phyloP scores from a whole-genome alignment of 2,888 invertebrate species.

The Pandemis corylana region DNA sequence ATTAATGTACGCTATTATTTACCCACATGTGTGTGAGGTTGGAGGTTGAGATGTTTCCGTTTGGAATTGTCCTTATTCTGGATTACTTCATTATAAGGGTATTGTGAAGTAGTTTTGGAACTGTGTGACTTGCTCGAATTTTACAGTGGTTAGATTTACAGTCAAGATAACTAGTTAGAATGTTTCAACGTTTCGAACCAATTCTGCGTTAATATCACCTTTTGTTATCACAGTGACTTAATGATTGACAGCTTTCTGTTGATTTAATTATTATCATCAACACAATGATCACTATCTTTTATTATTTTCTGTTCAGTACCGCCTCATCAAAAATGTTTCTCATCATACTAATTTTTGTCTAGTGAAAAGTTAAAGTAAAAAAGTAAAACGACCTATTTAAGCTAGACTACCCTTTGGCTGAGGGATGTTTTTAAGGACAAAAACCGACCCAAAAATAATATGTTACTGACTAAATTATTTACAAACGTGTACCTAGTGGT shows the following conservation, averaged over 20 bases:
- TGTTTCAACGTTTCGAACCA: too few relatives aligned
- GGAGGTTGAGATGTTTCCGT: background rate
- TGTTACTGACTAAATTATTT: constrained; percentile 77
- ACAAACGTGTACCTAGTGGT: constrained; percentile 73
- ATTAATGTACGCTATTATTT: constrained; percentile 26
- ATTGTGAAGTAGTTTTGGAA: background rate
- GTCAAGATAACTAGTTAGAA: too few relatives aligned
- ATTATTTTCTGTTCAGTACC: too few relatives aligned
- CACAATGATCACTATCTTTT: too few relatives aligned
- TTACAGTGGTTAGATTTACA: background rate
- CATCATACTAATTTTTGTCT: too few relatives aligned
- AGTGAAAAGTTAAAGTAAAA: background rate
- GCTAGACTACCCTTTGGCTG: background rate
- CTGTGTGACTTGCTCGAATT: background rate
- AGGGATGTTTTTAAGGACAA: constrained; percentile 54
- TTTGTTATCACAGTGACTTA: too few relatives aligned
- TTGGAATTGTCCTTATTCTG: background rate
- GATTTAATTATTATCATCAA: too few relatives aligned
- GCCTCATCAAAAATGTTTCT: too few relatives aligned
- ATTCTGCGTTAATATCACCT: too few relatives aligned
- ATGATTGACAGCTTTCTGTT: too few relatives aligned
- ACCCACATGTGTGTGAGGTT: background rate
- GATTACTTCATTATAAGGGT: background rate
- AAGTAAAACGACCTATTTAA: background rate
- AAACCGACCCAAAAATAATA: constrained; percentile 77